Evolutionary conservation across 2,888 invertebrate species (phyloP), one percentile per base, ranked within the genome.

Genomic region (Caenorhabditis virilis): DNA sequence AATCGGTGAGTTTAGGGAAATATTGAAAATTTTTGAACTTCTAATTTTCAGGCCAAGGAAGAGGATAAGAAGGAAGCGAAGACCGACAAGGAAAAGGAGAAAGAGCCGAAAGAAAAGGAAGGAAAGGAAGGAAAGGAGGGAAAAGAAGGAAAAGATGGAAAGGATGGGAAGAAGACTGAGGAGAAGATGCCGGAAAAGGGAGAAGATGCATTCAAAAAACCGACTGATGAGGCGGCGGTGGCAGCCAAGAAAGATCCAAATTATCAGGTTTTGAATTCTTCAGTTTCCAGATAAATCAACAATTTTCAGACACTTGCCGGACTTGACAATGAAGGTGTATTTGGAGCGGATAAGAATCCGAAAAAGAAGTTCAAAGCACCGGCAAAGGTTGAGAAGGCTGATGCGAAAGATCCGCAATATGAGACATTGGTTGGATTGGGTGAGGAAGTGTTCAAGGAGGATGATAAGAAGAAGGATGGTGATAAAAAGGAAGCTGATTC

Each of bases 331-430:
- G 47, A 47, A 6, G 47, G 47, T 2, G 47, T 47, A 18, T 47
- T 47, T 16, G 47, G 47, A 15, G 47, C 52, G 13, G 58, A 69
- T n/a, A 63, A 69, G 33, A 58, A 61, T 25, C 55, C 55, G 16
- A 65, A 69, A 49, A 61, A 65, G 43, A 64, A 69, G 46, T 69
- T 66, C 51, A 69, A 69, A 33, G 53, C 62, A 11, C 69, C 69
- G 7, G 56, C 58, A 38, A 62, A 69, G 36, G 62, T 66, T 23
- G 53, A 46, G 20, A 70, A 70, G 52, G 72, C 66, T 11, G 66
- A 65, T 30, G 59, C 60, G 18, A 72, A 72, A 35, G 72, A 72
- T 51, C 72, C 72, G 15, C 60, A 69, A 33, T 72, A 69, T 46
- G 65, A 72, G 47, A 68, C 68, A 13, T 53, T 68, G 33, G 55